Percentiles rank a stretch among this genome's conserved stretches.
Evolutionary conservation across 2,113 vertebrate genomes (phyloP).

Genomic region (Carollia perspicillata): DNA sequence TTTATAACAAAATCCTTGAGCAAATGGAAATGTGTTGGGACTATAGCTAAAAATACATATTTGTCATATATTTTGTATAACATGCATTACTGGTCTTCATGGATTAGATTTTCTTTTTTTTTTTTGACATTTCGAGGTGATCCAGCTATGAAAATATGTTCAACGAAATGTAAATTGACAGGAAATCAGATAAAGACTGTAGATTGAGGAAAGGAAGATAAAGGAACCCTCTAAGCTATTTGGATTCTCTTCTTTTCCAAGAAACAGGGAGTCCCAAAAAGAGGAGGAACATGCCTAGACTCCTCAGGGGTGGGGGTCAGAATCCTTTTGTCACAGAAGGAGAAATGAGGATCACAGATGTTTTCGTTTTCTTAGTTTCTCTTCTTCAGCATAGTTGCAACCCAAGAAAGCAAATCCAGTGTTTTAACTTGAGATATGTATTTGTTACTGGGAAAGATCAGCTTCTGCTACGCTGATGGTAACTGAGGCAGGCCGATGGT

Average conservation of each 20-base stretch:
- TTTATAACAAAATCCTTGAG: slow-evolving; percentile 3
- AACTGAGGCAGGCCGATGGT: neutral
- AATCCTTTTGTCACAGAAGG: neutral
- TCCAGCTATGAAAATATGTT: slow-evolving; percentile 41
- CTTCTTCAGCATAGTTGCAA: neutral
- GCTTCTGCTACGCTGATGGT: too few relatives aligned
- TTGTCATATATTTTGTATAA: slow-evolving; percentile 5
- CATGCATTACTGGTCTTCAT: neutral
- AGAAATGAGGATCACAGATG: slow-evolving; percentile 39
- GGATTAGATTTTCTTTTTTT: neutral
- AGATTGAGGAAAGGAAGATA: slow-evolving; percentile 31
- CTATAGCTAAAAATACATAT: neutral
- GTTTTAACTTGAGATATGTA: neutral
- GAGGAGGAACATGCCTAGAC: neutral
- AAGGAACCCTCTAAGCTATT: slow-evolving; percentile 26
- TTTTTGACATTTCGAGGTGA: slow-evolving; percentile 13
- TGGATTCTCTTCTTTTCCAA: slow-evolving; percentile 41
- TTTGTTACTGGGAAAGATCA: neutral
- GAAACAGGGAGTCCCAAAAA: neutral
- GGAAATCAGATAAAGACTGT: slow-evolving; percentile 44
- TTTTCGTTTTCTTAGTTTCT: slow-evolving; percentile 3
- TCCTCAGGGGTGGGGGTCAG: neutral
- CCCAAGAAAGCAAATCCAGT: slow-evolving; percentile 15
- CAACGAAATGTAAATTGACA: slow-evolving; percentile 49
- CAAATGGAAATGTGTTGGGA: neutral